phyloP scores from a whole-genome alignment of 2,888 invertebrate genomes.

The Catocala sponsa region DNA sequence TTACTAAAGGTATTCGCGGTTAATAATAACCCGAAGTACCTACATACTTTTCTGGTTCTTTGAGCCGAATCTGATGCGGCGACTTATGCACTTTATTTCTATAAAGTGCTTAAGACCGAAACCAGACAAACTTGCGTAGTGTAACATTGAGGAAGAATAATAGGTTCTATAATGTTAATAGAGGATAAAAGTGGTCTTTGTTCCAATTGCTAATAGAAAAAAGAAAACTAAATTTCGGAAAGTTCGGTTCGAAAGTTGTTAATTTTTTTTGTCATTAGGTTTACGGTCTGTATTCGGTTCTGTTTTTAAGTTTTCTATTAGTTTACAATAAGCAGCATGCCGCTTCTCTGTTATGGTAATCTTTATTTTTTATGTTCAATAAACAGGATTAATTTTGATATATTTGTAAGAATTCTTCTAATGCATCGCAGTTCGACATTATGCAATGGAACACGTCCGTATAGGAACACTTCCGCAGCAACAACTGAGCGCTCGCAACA shows the following conservation, averaged over 20 bases:
- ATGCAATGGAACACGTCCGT: conserved; percentile 6
- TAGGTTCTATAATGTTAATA: too few species aligned
- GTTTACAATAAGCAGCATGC: conserved; percentile 2
- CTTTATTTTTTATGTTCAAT: conserved; percentile 7
- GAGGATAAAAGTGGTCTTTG: too few species aligned
- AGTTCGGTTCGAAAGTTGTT: neutral
- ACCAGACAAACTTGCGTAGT: too few species aligned
- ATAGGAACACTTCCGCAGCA: conserved; percentile 3
- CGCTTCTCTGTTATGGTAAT: conserved; percentile 9
- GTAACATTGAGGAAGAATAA: too few species aligned
- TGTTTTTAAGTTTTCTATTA: conserved; percentile 6
- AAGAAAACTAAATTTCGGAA: too few species aligned
- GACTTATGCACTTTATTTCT: too few species aligned
- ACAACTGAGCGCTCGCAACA: conserved; percentile 5
- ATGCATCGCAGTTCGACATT: conserved; percentile 5
- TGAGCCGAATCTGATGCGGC: too few species aligned
- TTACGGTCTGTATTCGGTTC: conserved; percentile 1
- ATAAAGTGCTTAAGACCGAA: too few species aligned
- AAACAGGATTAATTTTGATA: conserved; percentile 4
- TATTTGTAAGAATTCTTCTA: conserved; percentile 2
- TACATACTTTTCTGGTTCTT: too few species aligned
- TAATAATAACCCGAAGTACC: too few species aligned
- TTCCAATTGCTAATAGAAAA: too few species aligned
- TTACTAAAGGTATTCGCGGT: too few species aligned
- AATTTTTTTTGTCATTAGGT: conserved; percentile 4